Evolutionary conservation across 2,888 invertebrate genomes (phyloP), one percentile per base, ranked within the genome.

Genomic region (Liposcelis brunnea): DNA sequence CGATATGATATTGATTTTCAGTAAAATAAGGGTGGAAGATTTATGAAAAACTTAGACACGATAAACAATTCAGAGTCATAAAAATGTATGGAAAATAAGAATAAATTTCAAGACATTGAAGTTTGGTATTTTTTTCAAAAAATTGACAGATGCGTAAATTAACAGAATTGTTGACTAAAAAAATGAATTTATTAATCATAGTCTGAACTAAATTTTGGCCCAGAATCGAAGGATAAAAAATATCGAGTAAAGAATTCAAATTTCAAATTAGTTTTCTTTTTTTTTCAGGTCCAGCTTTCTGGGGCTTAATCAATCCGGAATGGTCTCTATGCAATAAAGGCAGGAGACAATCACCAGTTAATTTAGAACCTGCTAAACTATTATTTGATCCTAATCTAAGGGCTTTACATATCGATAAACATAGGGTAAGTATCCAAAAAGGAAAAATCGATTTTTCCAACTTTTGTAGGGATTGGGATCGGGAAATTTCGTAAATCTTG

Each of bases 321-420:
- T 97, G 97, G 97, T 84, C 84, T 55, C 75, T 97, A 54, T 98
- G 97, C 72, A 89, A 86, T 72, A 90, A 91, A 64, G 97, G 97
- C 49, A 78, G 91, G 57, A 76, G 94, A 57, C 97, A 97, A 70
- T 94, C 94, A 35, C 97, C 97, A 16, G 89, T 98, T 58, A 90
- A 98, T 71, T 74, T 98, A 59, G 94, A 97, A 60, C 95, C 97
- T 19, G 78, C 78, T 61, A 81, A 84, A 60, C 74, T 98, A 54
- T 79, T 97, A 54, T 97, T 85, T 70, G 97, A 97, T 69, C 95
- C 95, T 46, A 89, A 91, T 69, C 75, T 97, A 57, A 77, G 89
- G 56, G 77, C 80, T 57, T 73, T 97, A 58, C 82, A 87, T 66
- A 77, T 95, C 67, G 90, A 91, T 72, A 91, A 91, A 65, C 86